A percentile compares a stretch with the other conserved stretches of the same genome.
Conservation (phyloP, 2,888 invertebrate species). For the Zonitis immaculata region DNA sequence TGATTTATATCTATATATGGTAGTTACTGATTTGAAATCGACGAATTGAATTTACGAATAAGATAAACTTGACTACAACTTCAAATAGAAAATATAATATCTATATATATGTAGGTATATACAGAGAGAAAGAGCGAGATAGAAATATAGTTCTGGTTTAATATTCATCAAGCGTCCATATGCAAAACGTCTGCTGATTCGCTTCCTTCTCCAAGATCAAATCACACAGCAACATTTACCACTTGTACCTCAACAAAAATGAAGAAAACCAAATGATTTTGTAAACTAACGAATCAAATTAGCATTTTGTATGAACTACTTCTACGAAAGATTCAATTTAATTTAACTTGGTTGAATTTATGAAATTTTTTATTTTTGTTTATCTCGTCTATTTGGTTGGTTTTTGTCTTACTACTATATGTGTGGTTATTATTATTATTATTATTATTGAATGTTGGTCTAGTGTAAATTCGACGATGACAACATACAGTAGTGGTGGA, state of each 20-base stretch:
- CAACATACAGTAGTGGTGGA: slow-evolving; percentile 33
- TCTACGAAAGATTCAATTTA: no score
- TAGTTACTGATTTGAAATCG: slow-evolving; percentile 23
- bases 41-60: slow-evolving; percentile 28
- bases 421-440: no score
- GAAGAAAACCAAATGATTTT: neutral
- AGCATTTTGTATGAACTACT: no score
- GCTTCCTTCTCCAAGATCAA: slow-evolving; percentile 40
- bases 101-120: no score
- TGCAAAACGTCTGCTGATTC: slow-evolving; percentile 50
- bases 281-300: neutral
- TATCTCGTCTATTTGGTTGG: no score
- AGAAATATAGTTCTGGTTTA: slow-evolving; percentile 37
- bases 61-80: slow-evolving; percentile 27
- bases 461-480: slow-evolving; percentile 24
- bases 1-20: slow-evolving; percentile 22
- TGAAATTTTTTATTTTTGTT: no score
- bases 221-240: slow-evolving; percentile 35
- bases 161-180: slow-evolving; percentile 48
- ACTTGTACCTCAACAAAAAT: no score
- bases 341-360: no score
- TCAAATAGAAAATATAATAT: slow-evolving; percentile 24
- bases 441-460: no score
- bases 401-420: neutral
- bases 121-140: slow-evolving; percentile 20